A percentile compares a stretch with the other conserved stretches of the same genome.
Conservation (phyloP, 2,888 invertebrate genomes). For the Pyrocoelia pectoralis region DNA sequence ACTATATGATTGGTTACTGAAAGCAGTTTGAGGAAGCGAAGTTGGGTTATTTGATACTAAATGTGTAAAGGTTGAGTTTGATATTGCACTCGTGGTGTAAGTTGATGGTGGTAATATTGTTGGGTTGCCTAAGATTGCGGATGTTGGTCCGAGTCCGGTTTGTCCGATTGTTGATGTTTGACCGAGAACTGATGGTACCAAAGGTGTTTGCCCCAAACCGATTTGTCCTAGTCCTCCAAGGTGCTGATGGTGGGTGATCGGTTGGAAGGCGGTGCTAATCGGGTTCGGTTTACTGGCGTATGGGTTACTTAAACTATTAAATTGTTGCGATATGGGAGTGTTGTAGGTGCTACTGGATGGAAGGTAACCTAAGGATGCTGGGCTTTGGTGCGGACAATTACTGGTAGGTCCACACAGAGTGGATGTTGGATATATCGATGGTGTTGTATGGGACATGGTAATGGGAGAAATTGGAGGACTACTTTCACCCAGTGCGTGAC, state of each 20-base stretch:
- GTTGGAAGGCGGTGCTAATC: slow-evolving; percentile 27
- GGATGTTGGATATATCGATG: slow-evolving; percentile 63
- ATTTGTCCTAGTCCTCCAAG: slow-evolving; percentile 26
- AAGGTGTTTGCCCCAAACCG: slow-evolving; percentile 23
- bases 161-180: slow-evolving; percentile 45
- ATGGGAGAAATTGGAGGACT: slow-evolving; percentile 65
- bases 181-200: slow-evolving; percentile 32
- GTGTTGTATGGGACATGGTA: slow-evolving; percentile 61
- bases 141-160: slow-evolving; percentile 37
- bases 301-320: slow-evolving; percentile 53
- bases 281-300: slow-evolving; percentile 51
- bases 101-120: slow-evolving; percentile 64
- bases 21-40: slow-evolving; percentile 58
- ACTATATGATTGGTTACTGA: slow-evolving; percentile 62
- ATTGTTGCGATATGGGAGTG: slow-evolving; percentile 49
- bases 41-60: slow-evolving; percentile 52
- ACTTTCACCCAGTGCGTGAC: slow-evolving; percentile 73
- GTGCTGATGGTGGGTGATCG: slow-evolving; percentile 26
- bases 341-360: slow-evolving; percentile 45
- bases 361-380: slow-evolving; percentile 40
- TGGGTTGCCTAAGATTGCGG: slow-evolving; percentile 30
- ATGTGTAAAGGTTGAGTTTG: slow-evolving; percentile 64
- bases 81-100: slow-evolving; percentile 61
- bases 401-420: slow-evolving; percentile 62
- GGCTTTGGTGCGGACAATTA: slow-evolving; percentile 46